These are phyloP conservation scores for Phataginus tricuspis DNA, from an alignment of 2,797 vertebrate genomes.

Conservation along the genomic window DNA sequence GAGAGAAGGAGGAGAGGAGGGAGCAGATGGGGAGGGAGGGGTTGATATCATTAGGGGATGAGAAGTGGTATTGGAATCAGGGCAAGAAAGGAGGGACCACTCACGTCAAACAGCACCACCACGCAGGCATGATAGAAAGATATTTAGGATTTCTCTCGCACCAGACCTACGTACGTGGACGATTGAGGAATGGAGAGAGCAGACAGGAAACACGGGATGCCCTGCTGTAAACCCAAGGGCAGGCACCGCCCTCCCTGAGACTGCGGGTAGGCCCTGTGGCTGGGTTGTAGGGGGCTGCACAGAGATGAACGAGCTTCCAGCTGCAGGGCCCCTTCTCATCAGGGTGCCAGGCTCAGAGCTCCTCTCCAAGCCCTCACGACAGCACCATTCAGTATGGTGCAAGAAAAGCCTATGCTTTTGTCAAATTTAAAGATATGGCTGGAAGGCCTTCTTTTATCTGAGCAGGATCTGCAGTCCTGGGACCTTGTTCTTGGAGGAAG, in stretches of 20 bases:
- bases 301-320: neutral
- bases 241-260: neutral
- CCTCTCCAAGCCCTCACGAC: neutral
- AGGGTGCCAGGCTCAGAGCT: neutral
- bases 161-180: neutral
- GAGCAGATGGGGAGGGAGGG: neutral
- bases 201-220: neutral
- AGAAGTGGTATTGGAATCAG: neutral
- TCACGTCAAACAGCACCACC: neutral
- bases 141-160: neutral
- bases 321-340: neutral
- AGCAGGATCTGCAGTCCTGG: neutral
- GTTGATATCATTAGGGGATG: neutral
- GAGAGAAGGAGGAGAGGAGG: neutral
- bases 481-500: conserved; percentile 55
- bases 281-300: neutral
- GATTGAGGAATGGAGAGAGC: neutral
- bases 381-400: neutral
- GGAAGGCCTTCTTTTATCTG: conserved; percentile 28
- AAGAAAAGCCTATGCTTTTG: neutral
- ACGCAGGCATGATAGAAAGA: neutral
- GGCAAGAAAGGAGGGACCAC: neutral
- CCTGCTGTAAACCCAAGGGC: neutral
- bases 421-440: neutral
- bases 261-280: neutral